These are phyloP conservation scores for Lordiphosa stackelbergi DNA, from an alignment of 1,140 invertebrate genomes.

Conservation along the genomic window DNA sequence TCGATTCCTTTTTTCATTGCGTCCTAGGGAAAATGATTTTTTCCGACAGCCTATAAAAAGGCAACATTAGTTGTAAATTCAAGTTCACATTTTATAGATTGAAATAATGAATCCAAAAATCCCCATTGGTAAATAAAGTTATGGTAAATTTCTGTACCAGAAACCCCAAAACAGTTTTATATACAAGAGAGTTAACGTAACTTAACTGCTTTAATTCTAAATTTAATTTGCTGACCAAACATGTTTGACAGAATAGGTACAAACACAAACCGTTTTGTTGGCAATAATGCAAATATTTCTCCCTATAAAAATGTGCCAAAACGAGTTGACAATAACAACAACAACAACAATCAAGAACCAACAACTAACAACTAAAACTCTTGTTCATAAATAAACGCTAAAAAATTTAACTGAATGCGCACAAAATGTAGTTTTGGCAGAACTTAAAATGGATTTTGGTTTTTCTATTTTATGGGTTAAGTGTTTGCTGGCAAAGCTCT, in stretches of 20 bases:
- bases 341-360: not conserved
- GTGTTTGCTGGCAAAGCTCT: conserved; percentile 46
- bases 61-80: no score
- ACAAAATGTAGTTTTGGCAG: conserved; percentile 39
- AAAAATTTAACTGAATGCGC: conserved; percentile 40
- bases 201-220: no score
- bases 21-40: no score
- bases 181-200: no score
- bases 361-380: conserved; percentile 1
- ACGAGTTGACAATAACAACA: not conserved
- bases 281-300: not conserved
- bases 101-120: no score
- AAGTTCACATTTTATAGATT: no score
- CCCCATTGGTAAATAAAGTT: no score
- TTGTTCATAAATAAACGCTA: conserved; percentile 29
- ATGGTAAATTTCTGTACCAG: no score
- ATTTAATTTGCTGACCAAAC: conserved; percentile 36
- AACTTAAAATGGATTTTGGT: conserved; percentile 49
- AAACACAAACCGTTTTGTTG: conserved; percentile 37
- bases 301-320: not conserved
- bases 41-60: no score
- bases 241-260: conserved; percentile 17
- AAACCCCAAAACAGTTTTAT: no score
- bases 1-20: no score
- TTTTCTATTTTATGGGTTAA: conserved; percentile 55